Conservation (phyloP, 2,888 invertebrate genomes). For the Tenthredo mesomela region DNA sequence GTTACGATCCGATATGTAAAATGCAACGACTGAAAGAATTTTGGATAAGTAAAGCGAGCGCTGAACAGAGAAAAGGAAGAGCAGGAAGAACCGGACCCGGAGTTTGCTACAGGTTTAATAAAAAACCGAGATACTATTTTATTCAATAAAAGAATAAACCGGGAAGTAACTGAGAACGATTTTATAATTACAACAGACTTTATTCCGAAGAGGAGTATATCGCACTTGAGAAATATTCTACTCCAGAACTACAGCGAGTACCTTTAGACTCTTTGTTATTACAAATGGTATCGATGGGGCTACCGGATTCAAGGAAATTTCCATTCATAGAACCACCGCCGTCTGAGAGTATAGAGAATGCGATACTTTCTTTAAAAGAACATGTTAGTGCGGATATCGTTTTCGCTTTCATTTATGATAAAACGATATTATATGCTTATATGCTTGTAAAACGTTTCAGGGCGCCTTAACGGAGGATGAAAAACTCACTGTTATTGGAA, state of each 20-base stretch:
- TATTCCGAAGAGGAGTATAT: conserved; percentile 91
- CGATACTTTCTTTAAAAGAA: conserved; percentile 91
- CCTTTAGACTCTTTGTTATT: conserved; percentile 95
- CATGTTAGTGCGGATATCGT: conserved; percentile 81
- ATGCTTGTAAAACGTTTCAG: conserved; percentile 77
- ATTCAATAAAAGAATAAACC: neutral
- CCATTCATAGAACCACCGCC: conserved; percentile 98
- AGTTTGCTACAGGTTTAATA: conserved; percentile 85
- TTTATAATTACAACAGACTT: conserved; percentile 79
- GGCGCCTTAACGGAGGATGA: conserved; percentile 90
- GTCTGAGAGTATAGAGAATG: conserved; percentile 90
- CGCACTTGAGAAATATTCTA: conserved; percentile 90
- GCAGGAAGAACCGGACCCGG: conserved; percentile 98
- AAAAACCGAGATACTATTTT: neutral
- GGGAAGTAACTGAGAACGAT: neutral
- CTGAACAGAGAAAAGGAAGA: conserved; percentile 97
- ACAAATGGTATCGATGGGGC: conserved; percentile 96
- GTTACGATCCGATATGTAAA: conserved; percentile 93
- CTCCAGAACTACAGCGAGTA: conserved; percentile 96
- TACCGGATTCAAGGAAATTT: conserved; percentile 94
- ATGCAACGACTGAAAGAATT: conserved; percentile 96
- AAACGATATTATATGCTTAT: conserved; percentile 42
- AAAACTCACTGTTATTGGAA: conserved; percentile 91
- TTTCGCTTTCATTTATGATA: neutral
- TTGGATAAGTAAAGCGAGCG: conserved; percentile 98